These are phyloP conservation scores for Ophioninae sp. DNA, from an alignment of 2,888 invertebrate genomes.

Conservation along the genomic window DNA sequence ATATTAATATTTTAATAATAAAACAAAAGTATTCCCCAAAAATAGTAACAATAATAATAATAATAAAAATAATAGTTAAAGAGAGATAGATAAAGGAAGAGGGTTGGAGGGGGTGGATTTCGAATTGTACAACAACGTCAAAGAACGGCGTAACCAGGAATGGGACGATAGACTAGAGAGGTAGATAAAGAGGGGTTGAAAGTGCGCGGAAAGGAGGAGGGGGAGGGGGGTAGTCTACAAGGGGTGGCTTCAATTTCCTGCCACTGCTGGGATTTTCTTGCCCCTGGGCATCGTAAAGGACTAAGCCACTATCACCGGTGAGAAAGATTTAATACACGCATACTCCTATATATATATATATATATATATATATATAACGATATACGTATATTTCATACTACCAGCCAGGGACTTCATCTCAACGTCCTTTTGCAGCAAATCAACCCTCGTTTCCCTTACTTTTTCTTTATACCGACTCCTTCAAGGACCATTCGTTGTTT, in stretches of 20 bases:
- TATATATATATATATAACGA: not conserved
- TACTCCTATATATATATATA: not conserved
- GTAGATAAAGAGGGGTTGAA: not conserved
- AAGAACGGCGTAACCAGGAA: conserved; percentile 23
- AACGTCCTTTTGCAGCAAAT: not conserved
- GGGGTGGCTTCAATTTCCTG: conserved; percentile 72
- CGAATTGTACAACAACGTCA: conserved; percentile 25
- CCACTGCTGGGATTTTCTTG: conserved; percentile 67
- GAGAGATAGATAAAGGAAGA: not conserved
- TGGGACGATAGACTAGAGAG: conserved; percentile 11
- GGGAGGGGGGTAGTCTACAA: not conserved
- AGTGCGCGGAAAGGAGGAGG: not conserved
- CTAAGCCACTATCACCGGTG: conserved; percentile 51
- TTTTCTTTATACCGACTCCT: not conserved
- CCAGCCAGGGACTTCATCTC: conserved; percentile 2
- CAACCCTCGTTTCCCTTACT: not conserved
- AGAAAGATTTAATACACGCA: conserved; percentile 4
- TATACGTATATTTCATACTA: not conserved
- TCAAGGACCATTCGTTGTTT: not conserved
- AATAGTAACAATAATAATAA: not conserved
- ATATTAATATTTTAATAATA: no score
- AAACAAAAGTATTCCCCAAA: no score
- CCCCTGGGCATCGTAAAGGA: conserved; percentile 61
- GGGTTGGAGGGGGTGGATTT: conserved; percentile 2
- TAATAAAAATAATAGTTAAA: not conserved